These are phyloP conservation scores for Loriculus beryllinus DNA, from an alignment of 2,797 vertebrate genomes.

Conservation along the genomic window DNA sequence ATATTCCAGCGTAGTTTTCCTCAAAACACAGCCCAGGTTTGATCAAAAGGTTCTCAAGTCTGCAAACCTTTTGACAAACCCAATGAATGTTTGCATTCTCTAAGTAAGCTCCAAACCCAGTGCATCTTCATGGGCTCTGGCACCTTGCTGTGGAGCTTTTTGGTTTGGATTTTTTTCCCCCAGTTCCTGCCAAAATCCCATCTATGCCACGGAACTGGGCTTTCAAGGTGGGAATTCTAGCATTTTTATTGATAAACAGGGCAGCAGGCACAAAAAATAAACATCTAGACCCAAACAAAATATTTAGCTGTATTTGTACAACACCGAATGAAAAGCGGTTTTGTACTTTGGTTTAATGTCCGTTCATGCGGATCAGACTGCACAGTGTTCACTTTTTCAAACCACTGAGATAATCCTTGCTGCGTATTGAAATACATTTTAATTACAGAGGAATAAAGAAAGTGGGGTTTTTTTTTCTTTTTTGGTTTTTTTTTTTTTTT, in stretches of 20 bases:
- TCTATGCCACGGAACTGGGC: background rate
- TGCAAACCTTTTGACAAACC: constrained; percentile 40
- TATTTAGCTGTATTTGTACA: background rate
- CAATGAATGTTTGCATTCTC: background rate
- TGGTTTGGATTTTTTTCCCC: background rate
- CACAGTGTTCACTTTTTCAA: background rate
- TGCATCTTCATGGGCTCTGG: background rate
- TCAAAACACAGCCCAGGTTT: constrained; percentile 32
- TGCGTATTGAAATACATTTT: constrained; percentile 14
- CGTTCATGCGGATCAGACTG: background rate
- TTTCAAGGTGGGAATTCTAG: background rate
- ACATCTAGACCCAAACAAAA: background rate
- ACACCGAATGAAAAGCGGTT: background rate
- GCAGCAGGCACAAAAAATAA: background rate
- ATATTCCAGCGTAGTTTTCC: background rate
- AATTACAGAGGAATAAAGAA: constrained; percentile 34
- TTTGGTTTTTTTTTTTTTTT: background rate
- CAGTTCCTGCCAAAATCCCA: background rate
- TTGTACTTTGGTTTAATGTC: background rate
- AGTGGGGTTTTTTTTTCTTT: background rate
- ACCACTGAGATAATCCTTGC: constrained; percentile 6
- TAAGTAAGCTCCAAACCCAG: constrained; percentile 15
- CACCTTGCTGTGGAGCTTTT: background rate
- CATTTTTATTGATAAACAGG: background rate
- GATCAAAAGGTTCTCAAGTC: constrained; percentile 51